phyloP scores from a whole-genome alignment of 2,797 vertebrate genomes.

The Poecilia wingei region DNA sequence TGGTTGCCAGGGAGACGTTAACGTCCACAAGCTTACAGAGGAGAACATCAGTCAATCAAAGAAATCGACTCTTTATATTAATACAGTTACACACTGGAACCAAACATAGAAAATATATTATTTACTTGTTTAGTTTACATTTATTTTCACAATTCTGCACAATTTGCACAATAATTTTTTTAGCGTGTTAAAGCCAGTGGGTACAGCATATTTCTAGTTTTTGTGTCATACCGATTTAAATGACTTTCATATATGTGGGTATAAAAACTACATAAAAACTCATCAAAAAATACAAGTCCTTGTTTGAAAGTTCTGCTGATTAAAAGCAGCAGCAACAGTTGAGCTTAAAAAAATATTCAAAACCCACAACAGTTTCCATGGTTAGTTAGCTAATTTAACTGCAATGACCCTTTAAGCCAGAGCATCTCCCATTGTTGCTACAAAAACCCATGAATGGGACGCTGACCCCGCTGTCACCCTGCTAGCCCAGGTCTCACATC shows the following conservation, averaged over 20 bases:
- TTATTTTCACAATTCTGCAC: not conserved
- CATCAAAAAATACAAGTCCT: not conserved
- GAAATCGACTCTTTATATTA: not conserved
- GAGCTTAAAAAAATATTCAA: not conserved
- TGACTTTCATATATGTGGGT: not conserved
- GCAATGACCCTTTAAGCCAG: constrained; percentile 26
- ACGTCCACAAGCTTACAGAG: no score
- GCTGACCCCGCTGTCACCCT: constrained; percentile 46
- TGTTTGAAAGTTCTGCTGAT: not conserved
- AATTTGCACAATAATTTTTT: not conserved
- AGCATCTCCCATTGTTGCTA: constrained; percentile 15
- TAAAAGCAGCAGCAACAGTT: not conserved
- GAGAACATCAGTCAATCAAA: not conserved
- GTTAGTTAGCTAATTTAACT: constrained; percentile 10
- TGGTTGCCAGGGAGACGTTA: not conserved
- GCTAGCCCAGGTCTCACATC: constrained; percentile 45
- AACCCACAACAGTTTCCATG: not conserved
- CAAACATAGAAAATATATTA: not conserved
- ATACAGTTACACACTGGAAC: not conserved
- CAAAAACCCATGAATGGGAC: constrained; percentile 19
- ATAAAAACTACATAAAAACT: not conserved
- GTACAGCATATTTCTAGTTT: not conserved
- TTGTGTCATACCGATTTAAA: not conserved
- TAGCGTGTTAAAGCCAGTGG: not conserved
- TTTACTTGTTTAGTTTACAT: not conserved